A percentile compares a stretch with the other conserved stretches of the same genome.
Evolutionary conservation across 2,797 vertebrate genomes (phyloP).

Genomic region (Anableps anableps): DNA sequence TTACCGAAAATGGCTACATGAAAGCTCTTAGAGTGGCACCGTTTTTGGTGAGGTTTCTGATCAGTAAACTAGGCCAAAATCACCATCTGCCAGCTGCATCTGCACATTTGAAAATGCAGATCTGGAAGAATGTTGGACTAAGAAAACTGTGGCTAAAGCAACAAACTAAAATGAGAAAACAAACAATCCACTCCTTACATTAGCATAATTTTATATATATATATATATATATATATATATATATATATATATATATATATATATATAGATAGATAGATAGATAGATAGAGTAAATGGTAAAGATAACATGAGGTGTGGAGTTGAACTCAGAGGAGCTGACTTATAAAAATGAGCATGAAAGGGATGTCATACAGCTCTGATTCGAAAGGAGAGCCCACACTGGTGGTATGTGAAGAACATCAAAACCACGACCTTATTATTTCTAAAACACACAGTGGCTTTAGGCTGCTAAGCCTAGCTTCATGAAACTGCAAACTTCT

Average conservation of each 20-base stretch:
- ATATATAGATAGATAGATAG: too few relatives aligned
- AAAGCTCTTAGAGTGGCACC: conserved; percentile 22
- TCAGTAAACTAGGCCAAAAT: conserved; percentile 42
- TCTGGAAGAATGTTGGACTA: conserved; percentile 41
- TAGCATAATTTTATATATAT: too few relatives aligned
- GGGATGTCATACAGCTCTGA: not conserved
- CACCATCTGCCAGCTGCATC: conserved; percentile 39
- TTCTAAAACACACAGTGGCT: too few relatives aligned
- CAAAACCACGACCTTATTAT: too few relatives aligned
- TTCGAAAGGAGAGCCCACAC: not conserved
- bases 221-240: too few relatives aligned
- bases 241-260: too few relatives aligned
- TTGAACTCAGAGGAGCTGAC: too few relatives aligned
- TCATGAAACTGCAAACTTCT: not conserved
- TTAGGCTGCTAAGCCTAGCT: not conserved
- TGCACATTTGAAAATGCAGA: conserved; percentile 44
- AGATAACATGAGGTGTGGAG: conserved; percentile 10
- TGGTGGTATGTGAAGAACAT: too few relatives aligned
- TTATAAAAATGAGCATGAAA: too few relatives aligned
- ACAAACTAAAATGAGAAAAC: conserved; percentile 2
- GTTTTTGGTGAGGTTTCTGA: conserved; percentile 34
- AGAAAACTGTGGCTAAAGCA: conserved; percentile 41
- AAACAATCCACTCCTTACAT: conserved; percentile 49
- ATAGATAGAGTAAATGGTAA: too few relatives aligned
- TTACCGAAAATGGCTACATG: conserved; percentile 24